These are phyloP conservation scores for Threskiornis aethiopicus DNA, from an alignment of 2,797 vertebrate genomes.

Conservation along the genomic window DNA sequence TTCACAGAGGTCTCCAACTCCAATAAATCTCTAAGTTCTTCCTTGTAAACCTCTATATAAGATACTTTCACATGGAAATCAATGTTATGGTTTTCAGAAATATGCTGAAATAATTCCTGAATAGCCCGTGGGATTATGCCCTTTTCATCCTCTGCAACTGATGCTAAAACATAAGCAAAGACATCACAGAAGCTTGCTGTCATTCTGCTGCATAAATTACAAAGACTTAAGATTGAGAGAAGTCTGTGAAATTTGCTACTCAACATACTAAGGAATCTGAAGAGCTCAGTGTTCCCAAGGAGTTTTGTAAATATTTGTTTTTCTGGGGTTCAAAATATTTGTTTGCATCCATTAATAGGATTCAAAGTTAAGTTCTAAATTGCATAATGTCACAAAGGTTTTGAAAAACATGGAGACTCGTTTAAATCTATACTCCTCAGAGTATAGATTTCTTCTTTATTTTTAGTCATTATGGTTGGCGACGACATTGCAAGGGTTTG, in stretches of 20 bases:
- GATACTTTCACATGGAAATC: constrained; percentile 81
- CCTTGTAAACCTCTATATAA: constrained; percentile 89
- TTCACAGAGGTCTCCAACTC: constrained; percentile 83
- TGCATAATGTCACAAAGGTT: neutral
- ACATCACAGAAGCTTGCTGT: neutral
- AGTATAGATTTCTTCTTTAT: neutral
- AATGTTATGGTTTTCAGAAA: constrained; percentile 75
- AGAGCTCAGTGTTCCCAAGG: neutral
- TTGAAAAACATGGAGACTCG: neutral
- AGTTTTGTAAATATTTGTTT: neutral
- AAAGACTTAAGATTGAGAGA: neutral
- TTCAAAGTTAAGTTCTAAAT: neutral
- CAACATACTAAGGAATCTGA: neutral
- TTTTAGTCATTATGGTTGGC: neutral
- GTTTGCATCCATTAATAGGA: neutral
- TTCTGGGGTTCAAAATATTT: neutral
- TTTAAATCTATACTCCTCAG: neutral
- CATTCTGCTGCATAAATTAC: neutral
- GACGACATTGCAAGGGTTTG: neutral
- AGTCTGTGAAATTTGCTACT: neutral
- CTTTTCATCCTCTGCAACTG: constrained; percentile 78
- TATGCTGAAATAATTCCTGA: constrained; percentile 84
- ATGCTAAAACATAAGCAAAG: constrained; percentile 64
- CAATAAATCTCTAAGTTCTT: constrained; percentile 88
- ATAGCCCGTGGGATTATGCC: constrained; percentile 88